A percentile compares a stretch with the other conserved stretches of the same genome.
Evolutionary conservation across 2,888 invertebrate genomes (phyloP).

Genomic region (Capitulum mitella): DNA sequence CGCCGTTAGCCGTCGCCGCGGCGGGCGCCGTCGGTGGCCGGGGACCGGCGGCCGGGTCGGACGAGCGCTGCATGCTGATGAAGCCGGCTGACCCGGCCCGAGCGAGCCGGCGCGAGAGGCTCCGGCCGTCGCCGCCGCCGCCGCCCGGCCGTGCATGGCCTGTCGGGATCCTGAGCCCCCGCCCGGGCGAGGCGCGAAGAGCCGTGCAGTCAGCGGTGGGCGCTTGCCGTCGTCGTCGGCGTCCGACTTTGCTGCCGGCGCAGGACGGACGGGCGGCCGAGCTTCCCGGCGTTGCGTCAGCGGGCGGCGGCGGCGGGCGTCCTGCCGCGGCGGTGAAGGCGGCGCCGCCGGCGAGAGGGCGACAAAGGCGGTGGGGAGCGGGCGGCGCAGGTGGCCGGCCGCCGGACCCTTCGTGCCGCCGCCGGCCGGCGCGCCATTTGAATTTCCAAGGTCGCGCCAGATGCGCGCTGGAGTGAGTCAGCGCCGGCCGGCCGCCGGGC

Average conservation of each 20-base stretch:
- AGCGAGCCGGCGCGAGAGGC: not conserved
- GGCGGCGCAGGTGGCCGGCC: not conserved
- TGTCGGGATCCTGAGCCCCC: no score
- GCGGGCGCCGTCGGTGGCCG: not conserved
- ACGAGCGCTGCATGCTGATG: slow-evolving; percentile 1
- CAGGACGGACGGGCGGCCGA: no score
- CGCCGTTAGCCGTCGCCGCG: not conserved
- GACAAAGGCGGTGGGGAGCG: not conserved
- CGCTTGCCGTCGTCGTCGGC: not conserved
- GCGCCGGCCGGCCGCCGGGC: not conserved
- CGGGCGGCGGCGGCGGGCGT: no score
- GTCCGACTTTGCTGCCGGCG: no score
- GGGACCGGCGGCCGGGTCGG: not conserved
- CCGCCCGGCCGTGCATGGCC: no score
- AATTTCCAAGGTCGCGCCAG: slow-evolving; percentile 17
- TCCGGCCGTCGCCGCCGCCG: no score
- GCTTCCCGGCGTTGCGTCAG: no score
- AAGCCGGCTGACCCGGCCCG: no score
- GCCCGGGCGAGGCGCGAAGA: not conserved
- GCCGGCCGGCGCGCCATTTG: not conserved
- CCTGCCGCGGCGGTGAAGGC: no score
- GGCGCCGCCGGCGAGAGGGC: no score
- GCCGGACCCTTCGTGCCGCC: not conserved
- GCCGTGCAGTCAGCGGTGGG: not conserved
- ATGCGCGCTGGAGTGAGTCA: not conserved